Conservation (phyloP, 2,888 invertebrate species). For the Nipponacmea schrenckii region DNA sequence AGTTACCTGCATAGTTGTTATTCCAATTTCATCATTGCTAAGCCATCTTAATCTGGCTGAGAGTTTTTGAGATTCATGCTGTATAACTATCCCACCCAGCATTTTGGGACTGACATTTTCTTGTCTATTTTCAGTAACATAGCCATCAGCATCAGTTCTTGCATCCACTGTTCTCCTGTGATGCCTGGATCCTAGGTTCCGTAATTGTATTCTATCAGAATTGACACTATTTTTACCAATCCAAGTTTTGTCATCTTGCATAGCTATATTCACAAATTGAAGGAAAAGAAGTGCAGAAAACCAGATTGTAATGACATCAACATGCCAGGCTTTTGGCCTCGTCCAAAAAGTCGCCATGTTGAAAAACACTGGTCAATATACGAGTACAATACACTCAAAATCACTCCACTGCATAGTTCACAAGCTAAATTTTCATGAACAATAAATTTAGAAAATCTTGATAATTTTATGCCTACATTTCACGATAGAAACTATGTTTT, state of each 20-base stretch:
- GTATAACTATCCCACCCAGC: slow-evolving; percentile 59
- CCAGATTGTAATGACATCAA: slow-evolving; percentile 24
- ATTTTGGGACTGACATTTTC: slow-evolving; percentile 53
- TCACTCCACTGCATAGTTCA: background rate
- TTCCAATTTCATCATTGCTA: slow-evolving; percentile 68
- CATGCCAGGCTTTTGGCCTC: slow-evolving; percentile 21
- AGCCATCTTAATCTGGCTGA: slow-evolving; percentile 62
- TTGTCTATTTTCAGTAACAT: slow-evolving; percentile 52
- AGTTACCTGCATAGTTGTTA: slow-evolving; percentile 67
- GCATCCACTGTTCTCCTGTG: slow-evolving; percentile 31
- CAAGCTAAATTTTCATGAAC: background rate
- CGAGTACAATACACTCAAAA: slow-evolving; percentile 13
- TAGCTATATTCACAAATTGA: slow-evolving; percentile 16
- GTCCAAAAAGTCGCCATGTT: slow-evolving; percentile 44
- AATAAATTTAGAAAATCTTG: no score
- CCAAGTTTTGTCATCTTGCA: slow-evolving; percentile 30
- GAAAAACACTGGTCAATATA: slow-evolving; percentile 28
- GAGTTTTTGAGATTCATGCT: slow-evolving; percentile 59
- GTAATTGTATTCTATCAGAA: slow-evolving; percentile 31
- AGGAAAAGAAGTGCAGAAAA: slow-evolving; percentile 30
- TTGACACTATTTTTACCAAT: slow-evolving; percentile 26
- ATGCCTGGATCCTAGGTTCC: slow-evolving; percentile 31
- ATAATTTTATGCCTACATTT: no score
- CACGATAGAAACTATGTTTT: no score
- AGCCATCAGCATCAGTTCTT: slow-evolving; percentile 42